Base-by-base conservation (phyloP, 1,140 invertebrate species). In the Bombus pascuorum region DNA sequence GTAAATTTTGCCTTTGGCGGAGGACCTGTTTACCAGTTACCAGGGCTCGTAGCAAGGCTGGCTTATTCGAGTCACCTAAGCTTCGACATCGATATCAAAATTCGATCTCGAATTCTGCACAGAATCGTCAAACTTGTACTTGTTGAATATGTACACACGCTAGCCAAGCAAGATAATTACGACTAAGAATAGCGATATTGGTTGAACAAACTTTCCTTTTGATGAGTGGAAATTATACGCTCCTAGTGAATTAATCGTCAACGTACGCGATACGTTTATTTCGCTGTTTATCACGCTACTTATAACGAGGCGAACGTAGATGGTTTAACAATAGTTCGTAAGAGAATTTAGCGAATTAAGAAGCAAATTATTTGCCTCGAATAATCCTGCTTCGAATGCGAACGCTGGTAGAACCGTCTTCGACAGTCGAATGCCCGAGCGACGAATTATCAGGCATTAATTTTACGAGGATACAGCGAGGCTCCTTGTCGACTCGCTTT, bases 1-100 rank as follows among this genome's bases (percentile, higher is more conserved):
- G 71, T 68, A 34, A 81, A 81, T 79, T 86, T 32, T 68, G 42
- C 71, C 71, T 57, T 62, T 15, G 75, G 66, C 83, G n/a, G 4
- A 53, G 42, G 65, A 47, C 32, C 65, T 22, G 39, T 37, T 8
- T 28, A 22, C 34, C 42, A 15, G 13, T 66, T 62, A 18, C 5
- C 42, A 3, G 39, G 37, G 53, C 32, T 13, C 47, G 47, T 53
- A 22, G 18, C 47, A 2, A 53, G 3, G 6, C 68, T 32, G 25
- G 59, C 0, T 62, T n/a, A n/a, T 62, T 28, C 59, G 3, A 62
- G 59, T 62, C 28, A 2, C 10, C 12, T n/a, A 62, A n/a, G 28
- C 28, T 62, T n/a, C 28, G 10, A 13, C 0, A 28, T 28, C 70
- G 47, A 53, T 53, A 8, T 42, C 25, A 2, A 70, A 70, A 22